Base-by-base conservation (phyloP, 2,797 vertebrate genomes). In the Hemibagrus guttatus region DNA sequence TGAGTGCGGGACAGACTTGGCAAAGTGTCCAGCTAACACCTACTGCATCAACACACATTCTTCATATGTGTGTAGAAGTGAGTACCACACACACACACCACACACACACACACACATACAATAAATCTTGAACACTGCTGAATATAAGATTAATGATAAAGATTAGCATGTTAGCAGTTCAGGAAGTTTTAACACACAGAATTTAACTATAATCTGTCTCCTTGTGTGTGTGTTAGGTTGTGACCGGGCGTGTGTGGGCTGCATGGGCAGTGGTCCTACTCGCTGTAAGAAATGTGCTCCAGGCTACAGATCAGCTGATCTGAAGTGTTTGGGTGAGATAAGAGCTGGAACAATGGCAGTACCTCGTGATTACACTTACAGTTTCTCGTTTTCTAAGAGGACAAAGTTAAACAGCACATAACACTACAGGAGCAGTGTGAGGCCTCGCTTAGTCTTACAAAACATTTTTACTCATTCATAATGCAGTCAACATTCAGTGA, bases 41-140 rank as follows among this genome's bases (percentile, higher is more conserved):
- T 99, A 96, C 94, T 99, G 98, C n/a, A 93, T 97, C 89, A 99
- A 99, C 90, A 98, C 94, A 0, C 96, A 97, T 46, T 97, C 98
- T 6, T 97, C 97, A 84, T 98, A 97, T 0, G 94, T 97, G 87
- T 99, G 98, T 93, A 95, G 95, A 96, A 97, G 98, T 98, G 82
- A 95, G 96, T 83, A 42, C 12, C 17, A 83, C 31, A 76, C 28
- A 52, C 64, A 79, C 52, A 74, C 84, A 59, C 71, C 35, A 52
- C 42, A 78, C 35, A 66, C 83, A 54, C 58, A 87, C 31, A 76
- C 28, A 81, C 31, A 81, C 35, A 81, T 19, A 28, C 31, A 84
- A 0, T 31, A 11, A 74, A 52, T n/a, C 72, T n/a, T 3, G n/a
- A 6, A 31, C n/a, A 2, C 52, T 19, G 49, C 19, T 31, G n/a